Percentiles rank a stretch among this genome's conserved stretches.
phyloP scores from a whole-genome alignment of 1,140 invertebrate genomes.

The Bombus consobrinus region DNA sequence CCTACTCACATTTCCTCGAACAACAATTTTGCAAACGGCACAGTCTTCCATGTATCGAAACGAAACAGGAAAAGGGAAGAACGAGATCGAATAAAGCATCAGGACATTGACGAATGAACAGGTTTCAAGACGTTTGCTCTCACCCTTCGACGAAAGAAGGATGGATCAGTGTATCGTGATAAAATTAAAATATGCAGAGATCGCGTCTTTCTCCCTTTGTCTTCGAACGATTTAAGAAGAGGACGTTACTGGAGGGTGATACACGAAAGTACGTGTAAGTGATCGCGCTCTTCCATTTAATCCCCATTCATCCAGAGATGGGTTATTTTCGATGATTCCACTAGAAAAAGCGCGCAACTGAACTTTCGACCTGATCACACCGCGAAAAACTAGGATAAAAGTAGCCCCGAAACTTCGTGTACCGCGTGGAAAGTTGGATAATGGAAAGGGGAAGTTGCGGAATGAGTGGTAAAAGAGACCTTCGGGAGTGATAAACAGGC shows the following conservation, averaged over 20 bases:
- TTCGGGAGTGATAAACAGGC: not conserved
- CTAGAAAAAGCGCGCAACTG: not conserved
- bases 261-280: not conserved
- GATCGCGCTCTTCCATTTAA: slow-evolving; percentile 2
- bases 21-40: not conserved
- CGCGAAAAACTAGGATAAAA: not conserved
- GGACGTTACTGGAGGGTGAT: slow-evolving; percentile 34
- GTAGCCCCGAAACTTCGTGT: not conserved
- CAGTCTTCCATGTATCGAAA: too few relatives aligned
- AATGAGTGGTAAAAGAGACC: slow-evolving; percentile 30
- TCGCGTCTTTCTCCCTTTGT: not conserved
- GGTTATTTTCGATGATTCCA: slow-evolving; percentile 21
- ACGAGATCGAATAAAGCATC: not conserved
- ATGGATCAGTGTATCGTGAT: slow-evolving; percentile 26
- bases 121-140: not conserved
- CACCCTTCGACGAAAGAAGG: not conserved
- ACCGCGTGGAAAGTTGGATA: not conserved
- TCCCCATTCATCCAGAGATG: not conserved
- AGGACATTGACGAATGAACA: slow-evolving; percentile 36
- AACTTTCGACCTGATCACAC: slow-evolving; percentile 42
- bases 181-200: slow-evolving; percentile 43
- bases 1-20: not conserved
- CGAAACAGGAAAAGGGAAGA: not conserved
- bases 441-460: not conserved
- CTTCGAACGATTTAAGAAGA: not conserved